These are phyloP conservation scores for Megamerina dolium DNA, from an alignment of 2,888 invertebrate genomes.

Conservation along the genomic window DNA sequence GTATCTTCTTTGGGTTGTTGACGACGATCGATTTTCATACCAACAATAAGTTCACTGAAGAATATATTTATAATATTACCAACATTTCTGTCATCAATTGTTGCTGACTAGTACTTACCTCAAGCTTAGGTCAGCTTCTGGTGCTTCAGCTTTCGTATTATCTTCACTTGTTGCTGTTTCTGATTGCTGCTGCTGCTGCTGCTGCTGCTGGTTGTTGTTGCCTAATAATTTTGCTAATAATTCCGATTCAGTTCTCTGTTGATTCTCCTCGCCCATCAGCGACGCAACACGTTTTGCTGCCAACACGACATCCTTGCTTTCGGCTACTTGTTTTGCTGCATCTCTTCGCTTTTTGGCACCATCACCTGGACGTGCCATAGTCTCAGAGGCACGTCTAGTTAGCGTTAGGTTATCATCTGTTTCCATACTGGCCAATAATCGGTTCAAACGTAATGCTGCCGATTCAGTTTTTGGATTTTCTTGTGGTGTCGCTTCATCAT, in stretches of 20 bases:
- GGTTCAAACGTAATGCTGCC: slow-evolving; percentile 40
- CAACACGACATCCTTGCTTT: slow-evolving; percentile 33
- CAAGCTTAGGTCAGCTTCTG: slow-evolving; percentile 29
- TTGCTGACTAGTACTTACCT: slow-evolving; percentile 24
- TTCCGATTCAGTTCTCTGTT: slow-evolving; percentile 65
- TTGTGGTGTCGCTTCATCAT: not conserved
- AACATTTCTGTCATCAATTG: not conserved
- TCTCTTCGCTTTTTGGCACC: slow-evolving; percentile 28
- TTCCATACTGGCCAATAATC: slow-evolving; percentile 43
- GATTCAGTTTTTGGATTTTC: slow-evolving; percentile 29
- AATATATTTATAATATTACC: not conserved
- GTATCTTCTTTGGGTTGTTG: slow-evolving; percentile 27
- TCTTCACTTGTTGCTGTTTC: slow-evolving; percentile 1
- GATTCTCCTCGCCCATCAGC: slow-evolving; percentile 62
- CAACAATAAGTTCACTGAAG: slow-evolving; percentile 64
- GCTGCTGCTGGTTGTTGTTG: slow-evolving; percentile 24
- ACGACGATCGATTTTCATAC: slow-evolving; percentile 69
- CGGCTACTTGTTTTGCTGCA: slow-evolving; percentile 25
- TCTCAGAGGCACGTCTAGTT: slow-evolving; percentile 20
- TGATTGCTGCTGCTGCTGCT: no score
- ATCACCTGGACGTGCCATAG: slow-evolving; percentile 39
- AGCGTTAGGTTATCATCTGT: slow-evolving; percentile 30
- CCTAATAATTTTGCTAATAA: slow-evolving; percentile 63
- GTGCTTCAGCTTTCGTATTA: not conserved
- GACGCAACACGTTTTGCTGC: slow-evolving; percentile 71